Conservation (phyloP, 2,888 invertebrate genomes). For the Lordiphosa andalusiaca region DNA sequence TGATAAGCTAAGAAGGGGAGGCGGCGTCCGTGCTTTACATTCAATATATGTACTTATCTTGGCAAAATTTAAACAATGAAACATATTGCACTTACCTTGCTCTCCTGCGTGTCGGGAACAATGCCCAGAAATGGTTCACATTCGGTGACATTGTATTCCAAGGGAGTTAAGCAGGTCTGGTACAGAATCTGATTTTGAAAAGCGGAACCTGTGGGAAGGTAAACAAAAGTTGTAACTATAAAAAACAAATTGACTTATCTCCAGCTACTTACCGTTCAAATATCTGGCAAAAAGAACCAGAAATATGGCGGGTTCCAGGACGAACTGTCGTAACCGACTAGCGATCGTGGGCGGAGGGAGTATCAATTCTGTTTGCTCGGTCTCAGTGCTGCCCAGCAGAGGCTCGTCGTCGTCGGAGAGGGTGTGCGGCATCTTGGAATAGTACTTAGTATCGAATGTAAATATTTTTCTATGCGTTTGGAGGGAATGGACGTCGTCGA, state of each 20-base stretch:
- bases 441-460: not conserved
- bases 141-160: constrained; percentile 82
- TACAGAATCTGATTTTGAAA: constrained; percentile 85
- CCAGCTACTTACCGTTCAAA: constrained; percentile 65
- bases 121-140: constrained; percentile 81
- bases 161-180: constrained; percentile 84
- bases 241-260: too few species aligned
- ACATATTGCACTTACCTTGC: constrained; percentile 70
- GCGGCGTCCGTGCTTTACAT: not conserved
- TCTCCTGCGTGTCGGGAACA: constrained; percentile 81
- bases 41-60: not conserved
- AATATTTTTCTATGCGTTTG: not conserved
- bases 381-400: not conserved
- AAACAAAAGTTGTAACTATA: not conserved
- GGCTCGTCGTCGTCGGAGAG: not conserved
- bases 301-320: constrained; percentile 78
- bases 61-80: too few species aligned
- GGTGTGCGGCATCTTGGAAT: not conserved
- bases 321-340: constrained; percentile 12
- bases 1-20: too few species aligned
- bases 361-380: not conserved
- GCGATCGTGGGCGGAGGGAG: not conserved
- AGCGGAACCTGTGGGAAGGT: constrained; percentile 23
- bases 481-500: not conserved
- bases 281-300: constrained; percentile 76